phyloP scores from a whole-genome alignment of 2,113 vertebrate species.

The Nannospalax galili region DNA sequence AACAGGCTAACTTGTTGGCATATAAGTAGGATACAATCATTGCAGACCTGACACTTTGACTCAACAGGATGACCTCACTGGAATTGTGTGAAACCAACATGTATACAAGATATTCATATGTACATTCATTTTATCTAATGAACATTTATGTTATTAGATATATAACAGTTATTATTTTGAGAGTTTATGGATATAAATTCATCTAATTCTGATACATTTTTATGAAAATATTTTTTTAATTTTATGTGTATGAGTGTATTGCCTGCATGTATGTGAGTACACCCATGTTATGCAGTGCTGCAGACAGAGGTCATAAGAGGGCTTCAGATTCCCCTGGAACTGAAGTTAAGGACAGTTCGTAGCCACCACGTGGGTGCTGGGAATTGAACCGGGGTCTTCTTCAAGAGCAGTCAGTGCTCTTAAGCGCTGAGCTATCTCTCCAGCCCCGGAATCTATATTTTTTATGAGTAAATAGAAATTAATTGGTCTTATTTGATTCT shows the following conservation, averaged over 20 bases:
- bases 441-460: neutral
- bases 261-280: no score
- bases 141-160: neutral
- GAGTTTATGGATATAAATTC: conserved; percentile 4
- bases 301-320: no score
- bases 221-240: neutral
- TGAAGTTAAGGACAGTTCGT: no score
- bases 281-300: no score
- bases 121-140: conserved; percentile 9
- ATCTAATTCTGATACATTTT: neutral
- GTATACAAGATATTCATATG: neutral
- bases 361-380: no score
- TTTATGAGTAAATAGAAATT: neutral
- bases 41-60: neutral
- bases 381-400: no score
- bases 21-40: neutral
- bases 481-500: no score
- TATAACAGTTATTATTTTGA: neutral
- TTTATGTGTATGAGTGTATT: no score
- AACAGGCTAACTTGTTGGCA: neutral
- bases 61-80: neutral
- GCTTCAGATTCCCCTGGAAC: conserved; percentile 31
- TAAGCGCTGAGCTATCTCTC: no score
- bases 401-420: no score
- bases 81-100: neutral